phyloP scores from a whole-genome alignment of 1,140 invertebrate genomes.

The Euborellia annulipes region DNA sequence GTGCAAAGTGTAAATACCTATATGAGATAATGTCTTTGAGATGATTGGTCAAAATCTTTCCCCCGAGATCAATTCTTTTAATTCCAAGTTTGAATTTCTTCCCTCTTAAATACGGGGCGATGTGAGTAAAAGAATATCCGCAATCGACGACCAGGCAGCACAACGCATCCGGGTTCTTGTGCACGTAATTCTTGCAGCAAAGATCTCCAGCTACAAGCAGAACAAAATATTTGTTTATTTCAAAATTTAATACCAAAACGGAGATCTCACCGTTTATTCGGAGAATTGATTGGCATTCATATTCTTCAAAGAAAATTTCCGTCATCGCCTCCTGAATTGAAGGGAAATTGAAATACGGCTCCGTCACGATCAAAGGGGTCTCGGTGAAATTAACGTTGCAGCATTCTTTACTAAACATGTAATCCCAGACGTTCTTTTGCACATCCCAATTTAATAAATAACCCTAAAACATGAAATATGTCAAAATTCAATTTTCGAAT shows the following conservation, averaged over 20 bases:
- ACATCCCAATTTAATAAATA: slow-evolving; percentile 92
- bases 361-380: slow-evolving; percentile 74
- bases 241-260: slow-evolving; percentile 37
- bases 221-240: slow-evolving; percentile 27
- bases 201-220: slow-evolving; percentile 33
- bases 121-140: slow-evolving; percentile 91
- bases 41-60: slow-evolving; percentile 95
- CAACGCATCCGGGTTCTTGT: slow-evolving; percentile 33
- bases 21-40: slow-evolving; percentile 96
- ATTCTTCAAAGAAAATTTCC: slow-evolving; percentile 97
- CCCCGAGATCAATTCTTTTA: slow-evolving; percentile 82
- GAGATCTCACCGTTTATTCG: slow-evolving; percentile 49
- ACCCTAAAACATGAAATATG: slow-evolving; percentile 36
- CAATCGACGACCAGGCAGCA: slow-evolving; percentile 81
- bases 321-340: slow-evolving; percentile 84
- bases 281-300: slow-evolving; percentile 73
- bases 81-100: slow-evolving; percentile 63
- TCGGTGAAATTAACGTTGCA: slow-evolving; percentile 62
- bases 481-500: neutral
- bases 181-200: slow-evolving; percentile 34
- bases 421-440: slow-evolving; percentile 93
- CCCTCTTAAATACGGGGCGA: slow-evolving; percentile 87
- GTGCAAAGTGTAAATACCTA: slow-evolving; percentile 28
- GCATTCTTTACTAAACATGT: slow-evolving; percentile 79
- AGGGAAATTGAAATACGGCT: slow-evolving; percentile 87